These are phyloP conservation scores for Galerucella nymphaeae DNA, from an alignment of 2,888 invertebrate genomes.

Conservation along the genomic window DNA sequence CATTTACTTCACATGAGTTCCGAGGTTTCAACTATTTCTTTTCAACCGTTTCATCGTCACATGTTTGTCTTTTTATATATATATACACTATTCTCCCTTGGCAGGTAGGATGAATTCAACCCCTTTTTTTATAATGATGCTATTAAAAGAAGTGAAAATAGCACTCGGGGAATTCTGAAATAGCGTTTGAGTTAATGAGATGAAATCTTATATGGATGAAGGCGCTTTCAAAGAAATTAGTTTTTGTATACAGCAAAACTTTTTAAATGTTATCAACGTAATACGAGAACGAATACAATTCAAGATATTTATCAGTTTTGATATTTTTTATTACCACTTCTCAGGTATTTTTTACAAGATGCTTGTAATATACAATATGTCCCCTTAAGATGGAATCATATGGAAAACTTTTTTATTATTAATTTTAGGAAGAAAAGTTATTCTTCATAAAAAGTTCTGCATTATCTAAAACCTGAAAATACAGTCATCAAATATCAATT, in stretches of 20 bases:
- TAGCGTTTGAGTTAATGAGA: slow-evolving; percentile 38
- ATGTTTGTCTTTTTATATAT: slow-evolving; percentile 24
- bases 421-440: too few species aligned
- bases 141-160: slow-evolving; percentile 40
- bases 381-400: too few species aligned
- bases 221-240: slow-evolving; percentile 27
- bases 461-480: too few species aligned
- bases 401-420: too few species aligned
- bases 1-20: slow-evolving; percentile 60
- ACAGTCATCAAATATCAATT: too few species aligned
- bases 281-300: background rate
- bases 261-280: background rate
- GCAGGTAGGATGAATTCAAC: slow-evolving; percentile 35
- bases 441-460: too few species aligned
- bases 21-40: slow-evolving; percentile 34
- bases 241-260: slow-evolving; percentile 9
- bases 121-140: slow-evolving; percentile 39
- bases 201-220: slow-evolving; percentile 34
- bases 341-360: too few species aligned
- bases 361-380: too few species aligned
- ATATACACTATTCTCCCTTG: slow-evolving; percentile 30
- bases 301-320: background rate
- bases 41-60: slow-evolving; percentile 31
- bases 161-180: slow-evolving; percentile 35
- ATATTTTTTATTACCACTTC: too few species aligned